Conservation (phyloP, 1,140 invertebrate species). For the Orussus abietinus region DNA sequence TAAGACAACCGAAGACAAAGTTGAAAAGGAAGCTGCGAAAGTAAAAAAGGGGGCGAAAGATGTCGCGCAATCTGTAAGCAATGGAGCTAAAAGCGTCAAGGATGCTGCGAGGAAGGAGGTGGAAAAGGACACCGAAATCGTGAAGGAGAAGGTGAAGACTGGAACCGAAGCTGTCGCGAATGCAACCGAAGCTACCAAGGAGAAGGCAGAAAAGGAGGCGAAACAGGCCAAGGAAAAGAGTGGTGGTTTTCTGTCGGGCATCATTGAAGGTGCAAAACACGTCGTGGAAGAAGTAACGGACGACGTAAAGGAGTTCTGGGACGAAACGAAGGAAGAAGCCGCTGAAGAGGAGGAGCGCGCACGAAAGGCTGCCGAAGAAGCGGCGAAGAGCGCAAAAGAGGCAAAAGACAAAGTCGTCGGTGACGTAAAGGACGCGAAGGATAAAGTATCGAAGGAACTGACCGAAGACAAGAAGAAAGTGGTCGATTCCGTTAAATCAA, state of each 20-base stretch:
- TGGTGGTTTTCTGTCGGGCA: conserved; percentile 23
- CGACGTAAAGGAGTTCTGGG: conserved; percentile 38
- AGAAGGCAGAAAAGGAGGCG: conserved; percentile 16
- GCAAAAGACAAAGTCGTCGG: conserved; percentile 18
- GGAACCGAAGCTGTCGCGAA: conserved; percentile 5
- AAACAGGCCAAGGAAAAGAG: conserved; percentile 27
- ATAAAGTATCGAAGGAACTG: conserved; percentile 6
- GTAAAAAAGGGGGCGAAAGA: neutral
- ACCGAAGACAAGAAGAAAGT: neutral
- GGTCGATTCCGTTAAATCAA: too few relatives aligned
- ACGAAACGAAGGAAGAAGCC: conserved; percentile 32
- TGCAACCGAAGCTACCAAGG: conserved; percentile 3
- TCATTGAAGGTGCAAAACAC: too few relatives aligned
- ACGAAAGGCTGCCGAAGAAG: neutral
- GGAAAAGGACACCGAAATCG: conserved; percentile 10
- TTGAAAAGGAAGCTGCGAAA: neutral
- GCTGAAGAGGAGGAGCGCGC: conserved; percentile 21
- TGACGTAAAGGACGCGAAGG: conserved; percentile 13
- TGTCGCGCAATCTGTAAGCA: neutral
- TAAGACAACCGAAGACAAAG: neutral
- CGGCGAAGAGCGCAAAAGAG: conserved; percentile 7
- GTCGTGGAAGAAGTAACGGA: too few relatives aligned
- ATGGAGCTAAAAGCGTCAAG: neutral
- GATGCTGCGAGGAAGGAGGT: conserved; percentile 15
- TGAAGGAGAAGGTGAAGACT: conserved; percentile 10